These are phyloP conservation scores for Theocolax elegans DNA, from an alignment of 1,140 invertebrate species.

Conservation along the genomic window DNA sequence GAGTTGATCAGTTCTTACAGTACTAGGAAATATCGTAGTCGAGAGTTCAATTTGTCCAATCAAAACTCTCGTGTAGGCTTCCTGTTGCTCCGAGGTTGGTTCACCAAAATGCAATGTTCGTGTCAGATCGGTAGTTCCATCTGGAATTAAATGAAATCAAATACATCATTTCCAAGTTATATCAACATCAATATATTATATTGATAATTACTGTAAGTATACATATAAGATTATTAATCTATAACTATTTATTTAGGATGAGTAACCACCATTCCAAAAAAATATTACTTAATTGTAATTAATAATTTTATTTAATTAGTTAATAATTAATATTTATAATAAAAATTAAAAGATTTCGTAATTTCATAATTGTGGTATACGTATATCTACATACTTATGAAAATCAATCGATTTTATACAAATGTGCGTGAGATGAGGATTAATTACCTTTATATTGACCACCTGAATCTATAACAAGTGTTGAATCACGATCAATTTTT, in stretches of 20 bases:
- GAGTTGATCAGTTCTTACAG: slow-evolving; percentile 74
- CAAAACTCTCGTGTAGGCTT: slow-evolving; percentile 90
- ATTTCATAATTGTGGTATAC: too few species aligned
- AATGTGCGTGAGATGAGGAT: too few species aligned
- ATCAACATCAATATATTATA: too few species aligned
- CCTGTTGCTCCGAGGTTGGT: slow-evolving; percentile 79
- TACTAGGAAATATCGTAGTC: slow-evolving; percentile 74
- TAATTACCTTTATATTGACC: slow-evolving; percentile 76
- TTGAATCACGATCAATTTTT: slow-evolving; percentile 76
- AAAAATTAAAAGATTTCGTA: too few species aligned
- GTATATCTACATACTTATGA: too few species aligned
- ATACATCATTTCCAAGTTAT: too few species aligned
- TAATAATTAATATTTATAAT: too few species aligned
- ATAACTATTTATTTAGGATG: neutral
- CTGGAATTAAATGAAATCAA: slow-evolving; percentile 55
- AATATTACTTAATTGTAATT: too few species aligned
- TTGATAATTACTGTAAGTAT: too few species aligned
- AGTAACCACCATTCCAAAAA: too few species aligned
- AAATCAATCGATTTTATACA: too few species aligned
- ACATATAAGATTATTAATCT: neutral
- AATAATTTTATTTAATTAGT: too few species aligned
- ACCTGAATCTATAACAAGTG: slow-evolving; percentile 78
- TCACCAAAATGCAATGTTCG: slow-evolving; percentile 89
- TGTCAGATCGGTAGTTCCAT: slow-evolving; percentile 95
- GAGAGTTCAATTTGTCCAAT: slow-evolving; percentile 85